Evolutionary conservation across 2,113 vertebrate species (phyloP), one percentile per base, ranked within the genome.

Genomic region (Corythornis madagascariensis): DNA sequence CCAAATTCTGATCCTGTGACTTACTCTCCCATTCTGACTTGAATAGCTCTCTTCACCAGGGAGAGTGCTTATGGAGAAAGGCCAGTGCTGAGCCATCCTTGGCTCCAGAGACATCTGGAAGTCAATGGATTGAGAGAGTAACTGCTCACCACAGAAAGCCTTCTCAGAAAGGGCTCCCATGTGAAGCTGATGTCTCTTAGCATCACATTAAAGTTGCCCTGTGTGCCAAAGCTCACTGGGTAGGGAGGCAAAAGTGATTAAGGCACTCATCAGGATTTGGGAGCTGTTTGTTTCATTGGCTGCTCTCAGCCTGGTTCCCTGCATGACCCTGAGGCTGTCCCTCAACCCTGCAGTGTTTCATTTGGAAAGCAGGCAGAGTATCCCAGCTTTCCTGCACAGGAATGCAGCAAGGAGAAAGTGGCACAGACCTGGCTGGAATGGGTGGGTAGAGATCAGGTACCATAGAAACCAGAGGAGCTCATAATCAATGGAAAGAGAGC

Each of bases 341-440:
- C 69, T 93, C 86, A 94, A 90, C 90, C 90, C 86, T 60, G 69
- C 22, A 61, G 96, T 91, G 93, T 96, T 95, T 95, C 94, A 93
- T 95, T 93, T 96, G 79, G 57, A 40, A 91, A 93, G 88, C 29
- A 56, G 76, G 85, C 64, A 83, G 76, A 22, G 69, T 91, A 90
- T 83, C 72, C 60, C 67, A 66, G 52, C 3, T 33, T 3, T 92
- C 71, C 85, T 88, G 43, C 83, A 52, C 69, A 91, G 83, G 90
- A 94, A 95, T 92, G 86, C 76, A 88, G 72, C 57, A 60, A 73
- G 65, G 83, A 86, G 93, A 95, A 95, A 92, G 93, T 92, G 90
- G 86, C 71, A 88, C 69, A 78, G 43, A 77, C 40, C 57, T 71
- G 20, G 69, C n/a, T 88, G 88, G 85, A 86, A 63, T 45, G 76